Percentiles rank a stretch among this genome's conserved stretches.
Evolutionary conservation across 2,888 invertebrate species (phyloP).

Genomic region (Pseudanteris insignis): DNA sequence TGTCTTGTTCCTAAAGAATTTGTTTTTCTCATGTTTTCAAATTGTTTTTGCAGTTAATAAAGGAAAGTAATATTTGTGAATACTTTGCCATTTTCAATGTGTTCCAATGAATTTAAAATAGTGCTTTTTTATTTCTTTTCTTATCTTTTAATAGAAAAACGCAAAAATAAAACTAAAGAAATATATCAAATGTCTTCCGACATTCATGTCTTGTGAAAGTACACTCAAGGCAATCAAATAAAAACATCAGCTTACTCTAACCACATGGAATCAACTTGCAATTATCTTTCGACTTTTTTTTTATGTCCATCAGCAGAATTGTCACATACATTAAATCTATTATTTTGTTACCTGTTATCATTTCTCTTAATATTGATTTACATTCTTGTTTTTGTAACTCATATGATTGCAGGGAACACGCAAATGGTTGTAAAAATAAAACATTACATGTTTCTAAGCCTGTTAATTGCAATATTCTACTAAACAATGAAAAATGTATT

Average conservation of each 20-base stretch:
- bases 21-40: too few relatives aligned
- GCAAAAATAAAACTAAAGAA: slow-evolving; percentile 1
- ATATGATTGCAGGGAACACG: slow-evolving; percentile 12
- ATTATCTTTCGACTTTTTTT: slow-evolving; percentile 13
- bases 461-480: slow-evolving; percentile 15
- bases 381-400: slow-evolving; percentile 10
- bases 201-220: slow-evolving; percentile 15
- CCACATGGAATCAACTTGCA: slow-evolving; percentile 11
- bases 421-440: slow-evolving; percentile 8
- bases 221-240: slow-evolving; percentile 20
- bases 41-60: too few relatives aligned
- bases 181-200: slow-evolving; percentile 5
- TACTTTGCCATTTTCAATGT: too few relatives aligned
- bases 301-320: too few relatives aligned
- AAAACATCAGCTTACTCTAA: slow-evolving; percentile 12
- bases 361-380: slow-evolving; percentile 14
- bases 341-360: slow-evolving; percentile 7
- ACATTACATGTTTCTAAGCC: slow-evolving; percentile 5
- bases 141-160: too few relatives aligned
- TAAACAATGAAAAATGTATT: slow-evolving; percentile 8
- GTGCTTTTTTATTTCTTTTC: too few relatives aligned
- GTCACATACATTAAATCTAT: slow-evolving; percentile 11
- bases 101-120: too few relatives aligned
- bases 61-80: too few relatives aligned
- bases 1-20: too few relatives aligned